Conservation (phyloP, 2,797 vertebrate species). For the Hyperoplus lanceolatus region DNA sequence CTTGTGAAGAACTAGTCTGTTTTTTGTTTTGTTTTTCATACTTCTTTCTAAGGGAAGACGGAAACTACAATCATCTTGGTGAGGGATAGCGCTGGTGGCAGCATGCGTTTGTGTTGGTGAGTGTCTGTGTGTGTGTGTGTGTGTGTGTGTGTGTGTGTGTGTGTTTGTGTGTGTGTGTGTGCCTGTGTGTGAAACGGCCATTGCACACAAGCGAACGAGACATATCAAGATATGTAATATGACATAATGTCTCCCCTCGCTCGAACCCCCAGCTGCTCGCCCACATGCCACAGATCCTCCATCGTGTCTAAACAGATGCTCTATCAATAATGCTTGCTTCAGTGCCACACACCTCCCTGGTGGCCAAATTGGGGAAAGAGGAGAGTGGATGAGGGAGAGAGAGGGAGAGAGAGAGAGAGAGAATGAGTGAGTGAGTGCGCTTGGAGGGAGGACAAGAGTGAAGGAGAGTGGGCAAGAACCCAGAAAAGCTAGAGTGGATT, state of each 20-base stretch:
- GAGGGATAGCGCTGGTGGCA: constrained; percentile 27
- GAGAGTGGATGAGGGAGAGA: constrained; percentile 66
- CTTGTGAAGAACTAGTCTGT: constrained; percentile 39
- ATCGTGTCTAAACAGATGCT: constrained; percentile 84
- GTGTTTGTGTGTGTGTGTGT: constrained; percentile 64
- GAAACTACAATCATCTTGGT: constrained; percentile 47
- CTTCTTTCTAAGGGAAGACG: constrained; percentile 44
- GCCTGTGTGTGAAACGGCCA: constrained; percentile 68
- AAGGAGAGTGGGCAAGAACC: constrained; percentile 67
- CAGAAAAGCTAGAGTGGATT: constrained; percentile 71
- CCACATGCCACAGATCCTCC: constrained; percentile 82
- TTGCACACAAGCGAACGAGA: constrained; percentile 76
- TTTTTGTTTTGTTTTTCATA: constrained; percentile 2
- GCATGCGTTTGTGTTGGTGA: constrained; percentile 63
- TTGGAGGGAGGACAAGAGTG: constrained; percentile 70
- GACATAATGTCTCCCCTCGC: constrained; percentile 81
- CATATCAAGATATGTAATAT: constrained; percentile 82
- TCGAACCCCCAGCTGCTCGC: constrained; percentile 82
- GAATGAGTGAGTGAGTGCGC: constrained; percentile 70
- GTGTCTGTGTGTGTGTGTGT: constrained; percentile 66
- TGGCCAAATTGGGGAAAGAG: constrained; percentile 75
- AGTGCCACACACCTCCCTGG: constrained; percentile 80
- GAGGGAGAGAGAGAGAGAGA: constrained; percentile 54
- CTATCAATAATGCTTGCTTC: constrained; percentile 83
- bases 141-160: constrained; percentile 25